Evolutionary conservation across 53 echinoderm and acorn worm genomes (phyloP), one percentile per base, ranked within the genome.

Genomic region (Glandiceps talaboti): DNA sequence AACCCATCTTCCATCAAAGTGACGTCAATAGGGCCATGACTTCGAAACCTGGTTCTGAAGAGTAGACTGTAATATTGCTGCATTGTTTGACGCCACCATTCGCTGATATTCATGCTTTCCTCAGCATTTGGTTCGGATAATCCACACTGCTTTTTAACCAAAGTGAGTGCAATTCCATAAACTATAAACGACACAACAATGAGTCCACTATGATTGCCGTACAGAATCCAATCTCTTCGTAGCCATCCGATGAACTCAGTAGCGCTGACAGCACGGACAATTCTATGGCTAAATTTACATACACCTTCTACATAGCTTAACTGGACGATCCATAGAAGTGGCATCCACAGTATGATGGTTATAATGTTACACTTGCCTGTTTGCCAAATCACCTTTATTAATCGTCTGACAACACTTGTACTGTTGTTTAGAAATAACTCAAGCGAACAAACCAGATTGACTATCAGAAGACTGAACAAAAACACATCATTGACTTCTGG

Each of bases 401-500:
- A 64, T n/a, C 91, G 73, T 85, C 92, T 97, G 25, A 91, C 90
- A 30, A 92, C 77, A n/a, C n/a, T n/a, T 28, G 90, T 90, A 25
- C 93, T 92, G 1, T 85, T 86, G 1, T 82, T 86, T 31, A 97
- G 28, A 33, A 87, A 91, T 28, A 97, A 80, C 33, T 93, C 97
- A 75, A 97, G 81, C 31, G 89, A 76, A 77, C 97, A 97, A 26
- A 97, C 78, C 77, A 88, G 75, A 82, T 97, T 97, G 30, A 91
- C 89, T 0, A 84, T 73, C 1, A 84, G 32, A 73, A 97, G 92
- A 31, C 90, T 84, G 29, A 86, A 77, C 77, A 89, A 76, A 78
- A 93, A 93, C 30, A 88, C 81, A 76, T 97, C 97, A 74, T 97
- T 97, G 33, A 88, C 87, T 79, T 97, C 93, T n/a, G 96, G 93